Percentiles rank a stretch among this genome's conserved stretches.
Conservation (phyloP, 2,888 invertebrate genomes). For the Sipunculus nudus region DNA sequence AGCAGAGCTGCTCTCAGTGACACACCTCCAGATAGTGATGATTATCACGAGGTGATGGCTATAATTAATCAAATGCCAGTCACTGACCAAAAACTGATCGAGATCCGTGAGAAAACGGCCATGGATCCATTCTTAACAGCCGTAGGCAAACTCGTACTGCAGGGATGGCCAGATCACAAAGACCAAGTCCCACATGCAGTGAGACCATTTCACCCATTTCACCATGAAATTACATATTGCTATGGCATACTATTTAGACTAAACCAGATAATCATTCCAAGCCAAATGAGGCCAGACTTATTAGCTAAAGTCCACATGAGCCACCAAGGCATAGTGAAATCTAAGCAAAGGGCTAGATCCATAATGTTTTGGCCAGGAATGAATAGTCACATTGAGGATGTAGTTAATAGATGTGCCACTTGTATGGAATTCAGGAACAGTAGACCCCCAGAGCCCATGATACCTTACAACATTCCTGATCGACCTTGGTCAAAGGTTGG, state of each 20-base stretch:
- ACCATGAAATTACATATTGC: not conserved
- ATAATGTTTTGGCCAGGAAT: slow-evolving; percentile 33
- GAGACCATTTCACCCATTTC: slow-evolving; percentile 24
- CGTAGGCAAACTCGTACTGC: too few relatives aligned
- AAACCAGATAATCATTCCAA: slow-evolving; percentile 20
- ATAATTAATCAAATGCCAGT: slow-evolving; percentile 9
- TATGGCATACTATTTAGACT: slow-evolving; percentile 19
- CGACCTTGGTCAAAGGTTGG: slow-evolving; percentile 16
- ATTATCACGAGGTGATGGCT: not conserved
- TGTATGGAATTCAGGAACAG: slow-evolving; percentile 11
- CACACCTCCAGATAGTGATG: slow-evolving; percentile 2
- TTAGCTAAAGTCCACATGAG: slow-evolving; percentile 16
- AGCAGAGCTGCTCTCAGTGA: too few relatives aligned
- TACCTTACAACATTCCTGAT: slow-evolving; percentile 20
- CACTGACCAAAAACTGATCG: too few relatives aligned
- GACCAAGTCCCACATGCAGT: slow-evolving; percentile 22
- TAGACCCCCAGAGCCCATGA: slow-evolving; percentile 19
- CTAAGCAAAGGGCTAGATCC: slow-evolving; percentile 22
- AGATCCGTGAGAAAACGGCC: too few relatives aligned
- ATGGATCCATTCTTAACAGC: too few relatives aligned
- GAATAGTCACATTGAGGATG: slow-evolving; percentile 24
- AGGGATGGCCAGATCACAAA: too few relatives aligned
- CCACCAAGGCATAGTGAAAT: slow-evolving; percentile 22
- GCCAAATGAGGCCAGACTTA: slow-evolving; percentile 3
- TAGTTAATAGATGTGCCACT: slow-evolving; percentile 7